Evolutionary conservation across 2,888 invertebrate genomes (phyloP).

Genomic region (Erannis defoliaria): DNA sequence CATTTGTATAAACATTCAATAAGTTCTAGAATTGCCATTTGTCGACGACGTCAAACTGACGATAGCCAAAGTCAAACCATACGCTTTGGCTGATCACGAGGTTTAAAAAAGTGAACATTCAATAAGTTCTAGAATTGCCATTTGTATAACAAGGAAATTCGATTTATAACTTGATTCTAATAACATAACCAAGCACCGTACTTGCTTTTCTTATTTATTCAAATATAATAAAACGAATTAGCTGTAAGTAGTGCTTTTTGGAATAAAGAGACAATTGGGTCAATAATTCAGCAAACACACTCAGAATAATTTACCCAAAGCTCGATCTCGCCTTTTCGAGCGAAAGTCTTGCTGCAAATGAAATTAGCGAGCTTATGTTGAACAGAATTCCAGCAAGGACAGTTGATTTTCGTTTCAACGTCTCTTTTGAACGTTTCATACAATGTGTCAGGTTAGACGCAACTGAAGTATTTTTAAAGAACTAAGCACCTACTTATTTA

Average conservation of each 20-base stretch:
- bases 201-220: not conserved
- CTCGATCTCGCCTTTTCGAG: constrained; percentile 24
- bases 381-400: constrained; percentile 31
- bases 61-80: no score
- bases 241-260: constrained; percentile 11
- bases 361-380: constrained; percentile 40
- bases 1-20: not conserved
- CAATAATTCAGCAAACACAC: constrained; percentile 32
- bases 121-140: not conserved
- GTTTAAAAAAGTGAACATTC: no score
- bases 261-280: constrained; percentile 23
- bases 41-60: no score
- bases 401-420: constrained; percentile 39
- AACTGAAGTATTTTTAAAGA: not conserved
- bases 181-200: no score
- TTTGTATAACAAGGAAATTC: not conserved
- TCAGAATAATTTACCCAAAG: constrained; percentile 36
- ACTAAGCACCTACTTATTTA: no score
- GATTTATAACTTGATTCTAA: no score
- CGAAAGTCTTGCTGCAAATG: constrained; percentile 41
- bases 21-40: not conserved
- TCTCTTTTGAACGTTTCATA: constrained; percentile 42
- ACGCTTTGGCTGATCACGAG: no score
- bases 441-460: constrained; percentile 21
- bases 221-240: constrained; percentile 17